phyloP scores from a whole-genome alignment of 2,888 invertebrate species.

The Drosophila quinaria region DNA sequence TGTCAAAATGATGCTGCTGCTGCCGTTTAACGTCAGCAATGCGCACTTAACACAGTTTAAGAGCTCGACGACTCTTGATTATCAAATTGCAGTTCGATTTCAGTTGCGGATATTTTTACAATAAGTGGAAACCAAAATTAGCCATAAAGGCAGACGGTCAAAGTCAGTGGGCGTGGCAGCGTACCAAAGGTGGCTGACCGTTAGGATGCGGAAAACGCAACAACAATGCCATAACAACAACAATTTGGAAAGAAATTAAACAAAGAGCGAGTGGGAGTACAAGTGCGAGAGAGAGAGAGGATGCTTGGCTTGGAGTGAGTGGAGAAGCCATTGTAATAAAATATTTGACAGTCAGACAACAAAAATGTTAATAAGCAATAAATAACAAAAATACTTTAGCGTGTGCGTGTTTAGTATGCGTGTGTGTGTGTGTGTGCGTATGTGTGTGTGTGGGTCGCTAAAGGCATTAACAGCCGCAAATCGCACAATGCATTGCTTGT shows the following conservation, averaged over 20 bases:
- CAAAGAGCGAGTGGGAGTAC: conserved; percentile 24
- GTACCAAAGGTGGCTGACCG: conserved; percentile 63
- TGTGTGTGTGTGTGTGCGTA: conserved; percentile 48
- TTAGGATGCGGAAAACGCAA: conserved; percentile 67
- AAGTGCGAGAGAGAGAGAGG: background rate
- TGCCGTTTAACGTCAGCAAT: conserved; percentile 34
- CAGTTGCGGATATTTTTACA: conserved; percentile 44
- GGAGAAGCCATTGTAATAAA: conserved; percentile 46
- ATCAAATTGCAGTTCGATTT: conserved; percentile 47
- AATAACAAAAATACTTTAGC: conserved; percentile 61
- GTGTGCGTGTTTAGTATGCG: conserved; percentile 13
- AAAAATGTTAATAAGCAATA: conserved; percentile 75
- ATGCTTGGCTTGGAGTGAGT: conserved; percentile 15
- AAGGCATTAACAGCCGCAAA: conserved; percentile 31
- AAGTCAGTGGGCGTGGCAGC: conserved; percentile 58
- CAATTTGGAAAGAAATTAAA: conserved; percentile 40
- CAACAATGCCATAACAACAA: conserved; percentile 28
- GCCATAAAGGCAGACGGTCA: conserved; percentile 48
- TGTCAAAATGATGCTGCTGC: background rate
- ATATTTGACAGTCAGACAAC: conserved; percentile 51
- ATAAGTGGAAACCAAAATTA: conserved; percentile 37
- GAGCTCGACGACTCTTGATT: conserved; percentile 18
- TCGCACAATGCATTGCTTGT: conserved; percentile 62
- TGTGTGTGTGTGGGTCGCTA: conserved; percentile 65
- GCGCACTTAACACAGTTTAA: conserved; percentile 63